These are phyloP conservation scores for Puma concolor DNA, from an alignment of 2,113 vertebrate genomes.

Conservation along the genomic window DNA sequence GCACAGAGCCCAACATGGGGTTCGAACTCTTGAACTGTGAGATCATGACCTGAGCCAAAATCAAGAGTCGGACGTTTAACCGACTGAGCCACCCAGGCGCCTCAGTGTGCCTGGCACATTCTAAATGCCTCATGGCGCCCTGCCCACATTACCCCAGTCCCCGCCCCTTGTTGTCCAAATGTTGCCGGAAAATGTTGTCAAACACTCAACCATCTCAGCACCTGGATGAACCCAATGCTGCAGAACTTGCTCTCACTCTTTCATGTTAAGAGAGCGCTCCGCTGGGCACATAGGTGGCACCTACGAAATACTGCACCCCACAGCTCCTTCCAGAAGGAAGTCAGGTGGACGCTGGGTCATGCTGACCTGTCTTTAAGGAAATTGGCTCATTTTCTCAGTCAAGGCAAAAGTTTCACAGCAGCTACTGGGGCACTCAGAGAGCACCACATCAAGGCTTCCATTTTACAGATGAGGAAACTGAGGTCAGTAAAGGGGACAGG, in stretches of 20 bases:
- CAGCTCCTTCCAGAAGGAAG: neutral
- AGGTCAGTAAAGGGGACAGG: neutral
- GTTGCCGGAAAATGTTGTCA: neutral
- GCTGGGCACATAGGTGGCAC: neutral
- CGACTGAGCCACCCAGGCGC: too few species aligned
- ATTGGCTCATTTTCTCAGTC: neutral
- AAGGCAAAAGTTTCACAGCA: neutral
- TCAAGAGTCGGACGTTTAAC: too few species aligned
- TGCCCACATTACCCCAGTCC: neutral
- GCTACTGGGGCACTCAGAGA: neutral
- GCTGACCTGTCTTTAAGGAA: neutral
- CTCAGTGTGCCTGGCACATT: neutral
- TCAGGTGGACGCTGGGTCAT: neutral
- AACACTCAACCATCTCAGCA: neutral
- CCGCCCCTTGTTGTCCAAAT: neutral
- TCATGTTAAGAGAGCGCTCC: neutral
- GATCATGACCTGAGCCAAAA: too few species aligned
- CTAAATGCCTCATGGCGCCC: neutral
- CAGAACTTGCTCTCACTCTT: neutral
- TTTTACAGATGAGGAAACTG: neutral
- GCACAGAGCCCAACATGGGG: too few species aligned
- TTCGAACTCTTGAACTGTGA: too few species aligned
- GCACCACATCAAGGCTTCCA: neutral
- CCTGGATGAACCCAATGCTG: rapidly evolving
- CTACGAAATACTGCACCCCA: neutral